A percentile compares a stretch with the other conserved stretches of the same genome.
Evolutionary conservation across 2,797 vertebrate species (phyloP).

Genomic region (Tarsius wallacei): DNA sequence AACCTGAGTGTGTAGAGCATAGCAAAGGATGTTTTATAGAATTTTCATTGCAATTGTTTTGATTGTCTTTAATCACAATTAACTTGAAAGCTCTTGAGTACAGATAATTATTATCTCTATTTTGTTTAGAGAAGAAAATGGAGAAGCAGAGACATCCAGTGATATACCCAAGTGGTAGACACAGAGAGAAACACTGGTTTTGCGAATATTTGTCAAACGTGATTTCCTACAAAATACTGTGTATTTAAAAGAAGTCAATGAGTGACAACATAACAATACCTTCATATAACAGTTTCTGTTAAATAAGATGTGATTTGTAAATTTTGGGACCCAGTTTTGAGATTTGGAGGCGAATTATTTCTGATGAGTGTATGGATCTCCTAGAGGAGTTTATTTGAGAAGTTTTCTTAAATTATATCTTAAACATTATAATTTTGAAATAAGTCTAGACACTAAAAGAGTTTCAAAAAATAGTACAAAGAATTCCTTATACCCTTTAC

Average conservation of each 20-base stretch:
- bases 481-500: not conserved
- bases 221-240: not conserved
- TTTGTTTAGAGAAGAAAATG: constrained; percentile 30
- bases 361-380: not conserved
- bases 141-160: not conserved
- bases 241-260: not conserved
- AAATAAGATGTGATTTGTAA: not conserved
- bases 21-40: not conserved
- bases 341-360: not conserved
- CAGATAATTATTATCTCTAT: not conserved
- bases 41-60: not conserved
- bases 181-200: not conserved
- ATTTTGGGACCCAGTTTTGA: not conserved
- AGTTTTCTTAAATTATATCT: not conserved
- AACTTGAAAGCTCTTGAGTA: not conserved
- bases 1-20: not conserved
- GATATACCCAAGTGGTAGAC: not conserved
- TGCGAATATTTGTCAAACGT: not conserved
- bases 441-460: not conserved
- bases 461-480: constrained; percentile 35
- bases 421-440: constrained; percentile 26
- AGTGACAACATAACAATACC: not conserved
- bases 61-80: not conserved
- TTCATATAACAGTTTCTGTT: not conserved
- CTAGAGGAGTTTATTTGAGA: not conserved